These are phyloP conservation scores for Vanessa tameamea DNA, from an alignment of 1,140 invertebrate species.

Conservation along the genomic window DNA sequence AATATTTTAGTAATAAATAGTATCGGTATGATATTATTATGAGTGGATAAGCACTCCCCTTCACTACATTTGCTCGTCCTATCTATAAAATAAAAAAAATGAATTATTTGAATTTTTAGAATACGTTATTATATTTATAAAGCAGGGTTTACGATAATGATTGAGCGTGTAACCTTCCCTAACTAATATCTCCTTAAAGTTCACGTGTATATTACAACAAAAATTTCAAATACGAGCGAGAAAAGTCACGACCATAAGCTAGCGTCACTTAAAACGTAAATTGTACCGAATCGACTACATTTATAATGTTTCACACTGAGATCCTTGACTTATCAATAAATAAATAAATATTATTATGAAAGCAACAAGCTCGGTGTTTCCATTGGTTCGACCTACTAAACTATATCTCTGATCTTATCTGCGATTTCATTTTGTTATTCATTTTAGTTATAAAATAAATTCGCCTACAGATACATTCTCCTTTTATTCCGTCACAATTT, in stretches of 20 bases:
- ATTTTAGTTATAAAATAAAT: conserved; percentile 8
- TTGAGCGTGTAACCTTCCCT: no score
- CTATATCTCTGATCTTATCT: conserved; percentile 6
- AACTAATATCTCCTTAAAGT: neutral
- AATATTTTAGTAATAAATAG: no score
- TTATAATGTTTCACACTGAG: conserved; percentile 4
- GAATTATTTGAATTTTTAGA: no score
- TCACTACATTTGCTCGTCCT: no score
- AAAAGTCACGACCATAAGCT: no score
- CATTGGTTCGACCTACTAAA: conserved; percentile 10
- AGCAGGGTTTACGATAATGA: no score
- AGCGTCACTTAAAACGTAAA: neutral
- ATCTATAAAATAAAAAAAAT: no score
- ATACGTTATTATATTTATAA: no score
- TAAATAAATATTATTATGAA: conserved; percentile 10
- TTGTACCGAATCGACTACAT: neutral
- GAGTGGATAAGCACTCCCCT: no score
- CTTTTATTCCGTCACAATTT: neutral
- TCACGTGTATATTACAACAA: no score
- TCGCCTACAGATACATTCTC: neutral
- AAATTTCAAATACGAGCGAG: no score
- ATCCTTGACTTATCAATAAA: conserved; percentile 12
- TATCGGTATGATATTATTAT: no score
- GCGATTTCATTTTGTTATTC: conserved; percentile 10
- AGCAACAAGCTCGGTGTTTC: conserved; percentile 6